These are phyloP conservation scores for Xerus rutilus DNA, from an alignment of 2,797 vertebrate species.

Conservation along the genomic window DNA sequence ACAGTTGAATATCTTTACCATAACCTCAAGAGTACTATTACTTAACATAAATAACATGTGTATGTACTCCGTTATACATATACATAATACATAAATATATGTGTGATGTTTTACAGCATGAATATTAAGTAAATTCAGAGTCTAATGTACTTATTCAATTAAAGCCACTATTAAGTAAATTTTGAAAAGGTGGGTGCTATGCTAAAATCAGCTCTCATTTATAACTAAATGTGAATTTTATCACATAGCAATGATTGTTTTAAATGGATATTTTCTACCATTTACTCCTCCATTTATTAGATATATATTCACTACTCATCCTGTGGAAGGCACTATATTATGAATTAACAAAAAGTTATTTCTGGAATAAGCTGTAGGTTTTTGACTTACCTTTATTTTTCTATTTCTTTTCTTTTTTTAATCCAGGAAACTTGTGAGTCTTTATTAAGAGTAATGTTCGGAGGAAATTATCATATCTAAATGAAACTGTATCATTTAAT, in stretches of 20 bases:
- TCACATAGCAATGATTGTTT: neutral
- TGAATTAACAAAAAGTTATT: neutral
- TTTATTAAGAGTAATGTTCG: neutral
- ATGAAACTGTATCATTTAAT: neutral
- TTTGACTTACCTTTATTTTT: rapidly evolving
- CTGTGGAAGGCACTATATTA: neutral
- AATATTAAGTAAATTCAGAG: constrained; percentile 48
- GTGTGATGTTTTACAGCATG: neutral
- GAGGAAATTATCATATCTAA: neutral
- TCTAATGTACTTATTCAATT: constrained; percentile 40
- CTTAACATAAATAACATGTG: neutral
- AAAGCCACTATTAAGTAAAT: constrained; percentile 56
- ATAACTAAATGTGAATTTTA: constrained; percentile 41
- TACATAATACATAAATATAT: no score
- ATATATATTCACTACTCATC: neutral
- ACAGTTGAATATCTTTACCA: neutral
- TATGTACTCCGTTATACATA: neutral
- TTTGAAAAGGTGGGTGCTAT: constrained; percentile 38
- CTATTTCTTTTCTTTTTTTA: neutral
- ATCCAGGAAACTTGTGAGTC: neutral
- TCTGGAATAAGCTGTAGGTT: neutral
- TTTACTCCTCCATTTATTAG: neutral
- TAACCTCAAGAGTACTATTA: neutral
- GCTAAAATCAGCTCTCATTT: constrained; percentile 55
- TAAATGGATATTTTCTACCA: constrained; percentile 4